Evolutionary conservation across 2,888 invertebrate genomes (phyloP), one percentile per base, ranked within the genome.

Genomic region (Loripinus fragilis): DNA sequence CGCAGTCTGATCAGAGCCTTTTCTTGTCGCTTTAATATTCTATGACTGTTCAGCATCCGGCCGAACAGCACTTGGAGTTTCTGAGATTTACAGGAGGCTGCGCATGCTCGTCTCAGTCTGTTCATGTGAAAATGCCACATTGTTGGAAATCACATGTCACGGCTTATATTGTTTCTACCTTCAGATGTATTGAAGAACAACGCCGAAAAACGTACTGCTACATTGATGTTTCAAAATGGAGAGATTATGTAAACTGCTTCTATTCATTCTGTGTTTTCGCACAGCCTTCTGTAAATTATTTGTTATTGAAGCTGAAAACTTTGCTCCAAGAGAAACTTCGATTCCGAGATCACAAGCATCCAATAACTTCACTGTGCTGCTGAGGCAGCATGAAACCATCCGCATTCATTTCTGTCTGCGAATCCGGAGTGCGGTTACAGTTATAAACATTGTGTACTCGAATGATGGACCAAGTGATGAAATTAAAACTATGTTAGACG

Each of bases 351-450:
- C 81, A 0, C 75, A 68, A 12, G 84, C 84, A 12, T 81, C 76
- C n/a, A 77, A 74, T 30, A 79, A 84, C 25, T 81, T 66, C 30
- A 68, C 79, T 2, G 81, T 76, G n/a, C 77, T 72, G 52, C 33
- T 84, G 12, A 60, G 74, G 17, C n/a, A 72, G 7, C 41, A 64
- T n/a, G 76, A 84, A 28, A n/a, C 68, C 8, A 52, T 81, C 30
- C 65, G 64, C 20, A n/a, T 85, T 17, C 71, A 78, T 33, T 83
- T 85, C 48, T 85, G 85, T 76, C 52, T 85, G 42, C 67, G 74
- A 30, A 25, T 17, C 1, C 41, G 35, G 7, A 80, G 71, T 23
- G 33, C 28, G 0, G 78, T 85, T 15, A 55, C 52, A 8, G 30
- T 85, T 0, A 25, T 42, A 20, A 75, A 78, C 25, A 67, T 83